Base-by-base conservation (phyloP, 2,113 vertebrate genomes). In the Anoura caudifer region DNA sequence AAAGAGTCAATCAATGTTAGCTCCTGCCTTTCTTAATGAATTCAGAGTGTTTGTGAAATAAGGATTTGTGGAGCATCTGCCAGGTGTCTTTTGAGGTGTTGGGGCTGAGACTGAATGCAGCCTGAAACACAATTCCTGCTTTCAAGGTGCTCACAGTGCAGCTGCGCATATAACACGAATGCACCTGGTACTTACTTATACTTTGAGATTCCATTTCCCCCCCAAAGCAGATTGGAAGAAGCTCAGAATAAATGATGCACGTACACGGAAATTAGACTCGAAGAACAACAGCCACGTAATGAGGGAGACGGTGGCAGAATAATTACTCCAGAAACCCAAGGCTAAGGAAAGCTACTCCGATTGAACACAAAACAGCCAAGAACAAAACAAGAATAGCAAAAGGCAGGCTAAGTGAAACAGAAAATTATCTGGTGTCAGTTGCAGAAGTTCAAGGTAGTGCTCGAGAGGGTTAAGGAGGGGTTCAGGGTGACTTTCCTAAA, bases 301-400 rank as follows among this genome's bases (percentile, higher is more conserved):
- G 95, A 95, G n/a, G 96, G 92, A 67, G 90, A 56, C 28, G 15
- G 45, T 36, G 61, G 87, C 59, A 54, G 76, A 56, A 69, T 87
- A 94, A 97, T 96, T 94, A 96, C 50, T 70, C 61, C n/a, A 75
- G 76, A 87, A 95, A 82, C n/a, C 31, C 56, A 38, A 95, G 65
- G 80, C 76, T 41, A 87, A 90, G 92, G 89, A 86, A 63, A 87
- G 94, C 83, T 75, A 38, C 54, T 69, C 41, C 70, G 43, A 16
- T 0, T 31, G 91, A 75, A 90, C 36, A 43, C 82, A 24, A 90
- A 88, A 52, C 63, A 92, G 38, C 52, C 26, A 80, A 87, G 95
- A 93, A 89, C 52, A 79, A 87, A 95, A 43, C 90, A 82, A 93
- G 95, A 97, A 93, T 79, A 93, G 96, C 94, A 73, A 41, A 81